Conservation (phyloP, 2,797 vertebrate species). For the Darevskia nairensis region DNA sequence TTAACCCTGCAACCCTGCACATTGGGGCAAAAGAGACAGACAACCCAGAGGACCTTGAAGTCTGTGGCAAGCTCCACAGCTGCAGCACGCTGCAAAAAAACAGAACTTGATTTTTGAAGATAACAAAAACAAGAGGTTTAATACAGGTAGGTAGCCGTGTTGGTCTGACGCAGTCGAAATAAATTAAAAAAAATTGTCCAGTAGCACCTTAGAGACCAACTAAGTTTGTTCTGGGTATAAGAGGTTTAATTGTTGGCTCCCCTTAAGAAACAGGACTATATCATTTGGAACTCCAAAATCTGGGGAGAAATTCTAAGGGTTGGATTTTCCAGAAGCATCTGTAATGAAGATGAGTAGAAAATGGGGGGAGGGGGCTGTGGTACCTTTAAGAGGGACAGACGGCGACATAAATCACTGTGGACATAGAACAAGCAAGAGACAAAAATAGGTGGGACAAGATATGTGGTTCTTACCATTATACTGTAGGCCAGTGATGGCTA, state of each 20-base stretch:
- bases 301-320: background rate
- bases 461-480: too few relatives aligned
- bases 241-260: background rate
- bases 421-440: too few relatives aligned
- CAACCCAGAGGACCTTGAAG: background rate
- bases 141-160: too few relatives aligned
- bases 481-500: too few relatives aligned
- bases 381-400: background rate
- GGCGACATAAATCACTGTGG: too few relatives aligned
- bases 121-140: too few relatives aligned
- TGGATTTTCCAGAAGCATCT: background rate
- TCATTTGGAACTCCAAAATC: background rate
- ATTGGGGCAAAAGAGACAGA: background rate
- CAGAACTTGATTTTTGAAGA: background rate
- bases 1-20: background rate
- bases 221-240: too few relatives aligned
- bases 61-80: background rate
- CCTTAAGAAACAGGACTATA: background rate
- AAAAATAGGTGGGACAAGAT: too few relatives aligned
- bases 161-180: too few relatives aligned
- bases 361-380: background rate
- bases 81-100: background rate
- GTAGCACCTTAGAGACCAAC: too few relatives aligned
- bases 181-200: too few relatives aligned
- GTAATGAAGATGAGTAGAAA: background rate